phyloP scores from a whole-genome alignment of 1,140 invertebrate genomes.

The Bicyclus anynana region DNA sequence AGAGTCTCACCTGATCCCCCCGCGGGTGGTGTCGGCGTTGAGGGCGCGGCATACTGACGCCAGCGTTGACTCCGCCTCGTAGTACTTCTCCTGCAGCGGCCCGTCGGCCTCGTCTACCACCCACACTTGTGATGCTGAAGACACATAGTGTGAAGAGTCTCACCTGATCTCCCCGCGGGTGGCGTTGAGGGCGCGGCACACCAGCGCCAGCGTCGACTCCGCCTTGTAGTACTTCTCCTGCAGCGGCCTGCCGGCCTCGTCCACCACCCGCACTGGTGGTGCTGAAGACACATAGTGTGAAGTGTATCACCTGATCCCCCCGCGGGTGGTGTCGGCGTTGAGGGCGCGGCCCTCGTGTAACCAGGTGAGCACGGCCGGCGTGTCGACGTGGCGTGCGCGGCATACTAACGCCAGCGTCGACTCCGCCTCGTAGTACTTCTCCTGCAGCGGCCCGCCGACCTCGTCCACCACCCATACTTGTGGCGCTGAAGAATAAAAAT shows the following conservation, averaged over 20 bases:
- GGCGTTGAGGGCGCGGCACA: too few relatives aligned
- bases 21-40: too few relatives aligned
- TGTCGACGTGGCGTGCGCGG: constrained; percentile 83
- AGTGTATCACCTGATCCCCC: constrained; percentile 82
- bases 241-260: constrained; percentile 82
- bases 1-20: too few relatives aligned
- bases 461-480: constrained; percentile 87
- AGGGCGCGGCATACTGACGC: too few relatives aligned
- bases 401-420: constrained; percentile 86
- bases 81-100: too few relatives aligned
- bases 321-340: constrained; percentile 85
- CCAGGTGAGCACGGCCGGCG: constrained; percentile 83
- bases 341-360: constrained; percentile 83
- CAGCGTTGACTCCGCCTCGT: too few relatives aligned
- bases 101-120: too few relatives aligned
- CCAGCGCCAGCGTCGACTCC: constrained; percentile 86
- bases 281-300: constrained; percentile 75
- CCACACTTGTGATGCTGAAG: too few relatives aligned
- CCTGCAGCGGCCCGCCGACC: constrained; percentile 81
- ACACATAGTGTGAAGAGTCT: too few relatives aligned
- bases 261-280: constrained; percentile 87
- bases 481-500: constrained; percentile 81
- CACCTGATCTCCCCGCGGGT: too few relatives aligned
- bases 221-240: constrained; percentile 87
- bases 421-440: constrained; percentile 87